Base-by-base conservation (phyloP, 2,888 invertebrate genomes). In the Eueremaeus valkanovi region DNA sequence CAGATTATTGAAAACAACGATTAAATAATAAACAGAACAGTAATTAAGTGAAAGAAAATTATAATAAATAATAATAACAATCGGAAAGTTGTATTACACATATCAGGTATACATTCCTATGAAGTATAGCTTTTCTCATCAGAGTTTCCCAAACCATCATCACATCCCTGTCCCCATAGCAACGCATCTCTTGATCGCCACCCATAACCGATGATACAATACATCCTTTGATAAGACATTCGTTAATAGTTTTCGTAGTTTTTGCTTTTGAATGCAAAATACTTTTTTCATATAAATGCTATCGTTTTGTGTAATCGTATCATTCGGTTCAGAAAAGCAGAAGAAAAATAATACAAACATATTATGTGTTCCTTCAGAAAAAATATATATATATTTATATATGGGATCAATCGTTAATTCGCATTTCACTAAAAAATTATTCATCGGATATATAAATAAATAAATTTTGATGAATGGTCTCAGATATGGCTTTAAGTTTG, bases 91-190 rank as follows among this genome's bases (percentile, higher is more conserved):
- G 63, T 63, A n/a, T 18, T 29, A 55, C 24, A 55, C 33, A 61
- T 63, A n/a, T 63, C 63, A 63, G 63, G 31, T 63, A 63, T 63
- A 33, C 63, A 63, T 63, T 63, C 63, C 63, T 63, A 33, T 13
- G 33, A 33, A 63, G 24, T 24, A 24, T 55, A 33, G 63, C 29
- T 33, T 63, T 63, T 63, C 31, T 63, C 33, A 31, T 33, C 33
- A 63, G 33, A 63, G 33, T 63, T 63, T 63, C 33, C 36, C 63
- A 63, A 63, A 63, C 63, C 68, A 68, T 68, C 68, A 68, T 68
- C 68, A 31, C 61, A 68, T 68, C 42, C n/a, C 21, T 24, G 27
- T 68, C 13, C 0, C 68, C 40, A 68, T 68, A 68, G 68, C 2
- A 24, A 68, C 68, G 68, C 68, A 68, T 68, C 68, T 24, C 40